Percentiles rank a stretch among this genome's conserved stretches.
These are phyloP conservation scores for Equus przewalskii DNA, from an alignment of 2,113 vertebrate genomes.

Conservation along the genomic window DNA sequence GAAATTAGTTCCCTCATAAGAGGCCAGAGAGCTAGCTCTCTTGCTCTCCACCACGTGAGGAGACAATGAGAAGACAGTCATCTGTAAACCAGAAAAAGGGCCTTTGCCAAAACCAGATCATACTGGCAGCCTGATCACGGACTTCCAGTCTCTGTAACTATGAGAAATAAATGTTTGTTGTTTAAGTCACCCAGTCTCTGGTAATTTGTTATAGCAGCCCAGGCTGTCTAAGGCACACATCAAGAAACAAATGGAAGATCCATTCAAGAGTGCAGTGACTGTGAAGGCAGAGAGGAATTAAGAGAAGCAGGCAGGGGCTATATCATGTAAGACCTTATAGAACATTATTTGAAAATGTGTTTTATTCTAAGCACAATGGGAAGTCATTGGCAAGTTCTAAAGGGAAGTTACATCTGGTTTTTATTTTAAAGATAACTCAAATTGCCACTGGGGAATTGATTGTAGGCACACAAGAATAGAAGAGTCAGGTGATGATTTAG, in stretches of 20 bases:
- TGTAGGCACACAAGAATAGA: not conserved
- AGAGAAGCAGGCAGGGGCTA: not conserved
- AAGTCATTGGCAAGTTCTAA: not conserved
- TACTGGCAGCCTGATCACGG: not conserved
- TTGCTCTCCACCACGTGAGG: not conserved
- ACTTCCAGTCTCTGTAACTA: not conserved
- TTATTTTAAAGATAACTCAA: not conserved
- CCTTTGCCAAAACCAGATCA: not conserved
- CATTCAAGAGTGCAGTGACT: not conserved
- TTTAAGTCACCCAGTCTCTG: not conserved
- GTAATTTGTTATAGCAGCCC: not conserved
- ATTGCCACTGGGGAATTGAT: not conserved
- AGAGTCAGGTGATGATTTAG: not conserved
- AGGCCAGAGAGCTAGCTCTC: not conserved
- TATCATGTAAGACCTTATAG: not conserved
- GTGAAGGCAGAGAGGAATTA: not conserved
- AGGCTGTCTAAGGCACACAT: not conserved
- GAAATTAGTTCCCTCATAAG: not conserved
- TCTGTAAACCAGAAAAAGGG: not conserved
- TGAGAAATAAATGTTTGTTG: not conserved
- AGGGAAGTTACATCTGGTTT: not conserved
- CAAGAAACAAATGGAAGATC: not conserved
- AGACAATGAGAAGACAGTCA: not conserved
- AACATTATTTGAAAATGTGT: not conserved
- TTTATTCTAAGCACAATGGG: not conserved